phyloP scores from a whole-genome alignment of 1,140 invertebrate species.

The Coenobita brevimanus region DNA sequence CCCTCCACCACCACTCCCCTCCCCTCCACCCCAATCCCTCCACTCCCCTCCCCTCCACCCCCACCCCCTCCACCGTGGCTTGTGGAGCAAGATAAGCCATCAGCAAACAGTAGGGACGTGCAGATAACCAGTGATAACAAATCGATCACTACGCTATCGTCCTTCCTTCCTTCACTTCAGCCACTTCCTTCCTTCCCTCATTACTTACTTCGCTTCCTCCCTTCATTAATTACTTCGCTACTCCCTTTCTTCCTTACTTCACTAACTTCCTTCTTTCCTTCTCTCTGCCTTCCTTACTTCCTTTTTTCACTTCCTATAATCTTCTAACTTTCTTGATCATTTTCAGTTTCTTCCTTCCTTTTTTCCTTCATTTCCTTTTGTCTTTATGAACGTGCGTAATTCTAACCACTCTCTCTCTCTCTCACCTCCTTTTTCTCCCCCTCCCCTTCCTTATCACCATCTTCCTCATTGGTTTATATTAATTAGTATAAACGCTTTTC shows the following conservation, averaged over 20 bases:
- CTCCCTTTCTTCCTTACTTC: too few species aligned
- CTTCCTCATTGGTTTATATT: too few species aligned
- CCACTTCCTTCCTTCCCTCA: too few species aligned
- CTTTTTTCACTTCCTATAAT: background rate
- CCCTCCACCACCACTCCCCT: too few species aligned
- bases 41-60: too few species aligned
- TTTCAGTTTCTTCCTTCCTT: background rate
- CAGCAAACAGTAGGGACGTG: slow-evolving; percentile 13
- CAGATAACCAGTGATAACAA: background rate
- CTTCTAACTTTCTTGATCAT: background rate
- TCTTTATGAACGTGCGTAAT: background rate
- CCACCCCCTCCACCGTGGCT: too few species aligned
- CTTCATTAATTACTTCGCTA: too few species aligned
- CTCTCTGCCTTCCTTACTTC: background rate
- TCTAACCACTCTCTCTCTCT: background rate
- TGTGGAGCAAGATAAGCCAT: slow-evolving; percentile 1
- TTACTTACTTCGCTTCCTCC: too few species aligned
- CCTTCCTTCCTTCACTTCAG: too few species aligned
- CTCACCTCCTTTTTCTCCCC: background rate
- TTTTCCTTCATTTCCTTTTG: background rate
- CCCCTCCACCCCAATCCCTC: too few species aligned
- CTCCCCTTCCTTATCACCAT: background rate
- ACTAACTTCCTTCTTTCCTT: background rate
- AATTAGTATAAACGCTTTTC: too few species aligned
- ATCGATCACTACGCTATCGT: too few species aligned